These are phyloP conservation scores for Propithecus perrieri DNA, from an alignment of 2,797 vertebrate genomes.

Conservation along the genomic window DNA sequence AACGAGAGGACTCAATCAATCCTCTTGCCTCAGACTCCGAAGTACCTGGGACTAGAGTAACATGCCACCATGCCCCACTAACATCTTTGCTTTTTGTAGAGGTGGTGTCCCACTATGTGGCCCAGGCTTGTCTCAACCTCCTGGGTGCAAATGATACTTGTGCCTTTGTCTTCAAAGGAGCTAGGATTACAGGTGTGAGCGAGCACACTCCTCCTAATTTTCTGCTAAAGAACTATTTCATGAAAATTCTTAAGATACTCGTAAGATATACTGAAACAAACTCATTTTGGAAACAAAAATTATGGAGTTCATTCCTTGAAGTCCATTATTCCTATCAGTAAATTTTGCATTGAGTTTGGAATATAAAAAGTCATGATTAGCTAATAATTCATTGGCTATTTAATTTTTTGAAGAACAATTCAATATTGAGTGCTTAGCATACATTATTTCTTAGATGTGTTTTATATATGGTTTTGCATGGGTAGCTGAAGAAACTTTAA, in stretches of 20 bases:
- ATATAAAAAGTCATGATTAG: not conserved
- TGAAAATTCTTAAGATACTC: not conserved
- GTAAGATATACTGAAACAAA: not conserved
- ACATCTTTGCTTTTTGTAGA: no score
- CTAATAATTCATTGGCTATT: not conserved
- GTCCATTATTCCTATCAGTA: not conserved
- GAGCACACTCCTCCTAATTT: no score
- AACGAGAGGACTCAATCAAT: no score
- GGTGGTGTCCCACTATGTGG: no score
- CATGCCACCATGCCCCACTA: no score
- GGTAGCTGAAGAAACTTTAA: constrained; percentile 85
- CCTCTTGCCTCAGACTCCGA: no score
- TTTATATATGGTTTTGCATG: constrained; percentile 89
- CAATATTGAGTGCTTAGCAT: constrained; percentile 48
- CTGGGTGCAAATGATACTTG: no score
- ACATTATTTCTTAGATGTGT: constrained; percentile 87
- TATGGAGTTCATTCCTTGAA: not conserved
- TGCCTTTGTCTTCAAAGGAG: no score
- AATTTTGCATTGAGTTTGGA: not conserved
- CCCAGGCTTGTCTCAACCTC: no score
- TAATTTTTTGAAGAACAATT: not conserved
- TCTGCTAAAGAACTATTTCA: no score
- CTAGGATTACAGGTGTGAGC: no score
- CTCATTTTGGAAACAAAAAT: not conserved
- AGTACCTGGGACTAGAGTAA: no score